phyloP scores from a whole-genome alignment of 2,113 vertebrate genomes.

The Circaetus gallicus region DNA sequence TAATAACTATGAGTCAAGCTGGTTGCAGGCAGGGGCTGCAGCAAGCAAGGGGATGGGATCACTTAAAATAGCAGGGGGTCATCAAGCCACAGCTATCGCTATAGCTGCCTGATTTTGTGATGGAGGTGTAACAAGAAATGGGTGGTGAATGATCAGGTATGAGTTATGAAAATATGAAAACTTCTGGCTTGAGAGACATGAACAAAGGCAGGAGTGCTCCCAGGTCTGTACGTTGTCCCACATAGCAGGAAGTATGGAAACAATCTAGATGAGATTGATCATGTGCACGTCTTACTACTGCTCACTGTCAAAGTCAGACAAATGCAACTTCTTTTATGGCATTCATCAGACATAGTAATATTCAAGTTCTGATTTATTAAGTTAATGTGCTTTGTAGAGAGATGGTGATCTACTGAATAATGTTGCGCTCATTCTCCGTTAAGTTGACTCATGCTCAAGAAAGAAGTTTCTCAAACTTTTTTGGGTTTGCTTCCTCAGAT shows the following conservation, averaged over 20 bases:
- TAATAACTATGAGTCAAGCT: neutral
- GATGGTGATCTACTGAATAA: neutral
- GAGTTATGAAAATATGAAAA: neutral
- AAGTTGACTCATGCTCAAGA: neutral
- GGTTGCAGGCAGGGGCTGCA: neutral
- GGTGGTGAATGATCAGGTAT: neutral
- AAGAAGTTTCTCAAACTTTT: neutral
- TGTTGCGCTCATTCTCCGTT: neutral
- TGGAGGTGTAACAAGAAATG: neutral
- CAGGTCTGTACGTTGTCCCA: neutral
- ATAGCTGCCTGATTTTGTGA: neutral
- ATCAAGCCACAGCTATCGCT: neutral
- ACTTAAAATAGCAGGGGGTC: neutral
- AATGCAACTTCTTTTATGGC: neutral
- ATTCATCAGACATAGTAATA: neutral
- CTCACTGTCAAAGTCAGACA: neutral
- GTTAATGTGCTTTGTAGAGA: neutral
- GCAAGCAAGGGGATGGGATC: neutral
- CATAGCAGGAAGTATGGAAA: neutral
- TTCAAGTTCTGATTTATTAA: neutral
- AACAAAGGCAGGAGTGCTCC: neutral
- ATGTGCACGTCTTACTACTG: rapidly evolving
- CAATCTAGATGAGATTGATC: neutral
- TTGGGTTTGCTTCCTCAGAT: neutral
- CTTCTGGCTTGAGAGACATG: neutral